A percentile compares a stretch with the other conserved stretches of the same genome.
These are phyloP conservation scores for Tachina grossa DNA, from an alignment of 2,888 invertebrate species.

Conservation along the genomic window DNA sequence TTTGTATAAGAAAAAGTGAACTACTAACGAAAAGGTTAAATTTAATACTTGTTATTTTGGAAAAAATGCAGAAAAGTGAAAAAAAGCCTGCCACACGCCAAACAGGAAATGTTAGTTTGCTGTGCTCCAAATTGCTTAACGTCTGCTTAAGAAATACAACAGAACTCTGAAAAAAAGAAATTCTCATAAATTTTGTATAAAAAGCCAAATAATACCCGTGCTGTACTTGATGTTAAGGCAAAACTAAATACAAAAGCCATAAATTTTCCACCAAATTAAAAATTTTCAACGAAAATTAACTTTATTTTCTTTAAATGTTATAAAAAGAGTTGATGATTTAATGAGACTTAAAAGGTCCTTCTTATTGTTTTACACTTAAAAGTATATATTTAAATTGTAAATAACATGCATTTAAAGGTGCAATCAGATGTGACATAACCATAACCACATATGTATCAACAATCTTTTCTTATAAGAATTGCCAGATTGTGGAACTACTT, in stretches of 20 bases:
- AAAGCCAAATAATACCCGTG: conserved; percentile 5
- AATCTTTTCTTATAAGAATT: too few species aligned
- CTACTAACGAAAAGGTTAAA: conserved; percentile 65
- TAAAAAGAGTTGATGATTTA: conserved; percentile 52
- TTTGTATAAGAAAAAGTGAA: conserved; percentile 19
- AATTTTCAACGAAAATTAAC: conserved; percentile 41
- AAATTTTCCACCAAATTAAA: conserved; percentile 56
- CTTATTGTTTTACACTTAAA: conserved; percentile 18
- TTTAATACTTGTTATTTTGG: conserved; percentile 62
- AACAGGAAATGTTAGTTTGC: conserved; percentile 68
- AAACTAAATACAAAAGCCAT: conserved; percentile 55
- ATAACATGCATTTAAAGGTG: neutral
- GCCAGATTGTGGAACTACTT: too few species aligned
- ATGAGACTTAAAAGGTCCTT: conserved; percentile 43
- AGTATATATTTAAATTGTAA: neutral
- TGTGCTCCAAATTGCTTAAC: conserved; percentile 52
- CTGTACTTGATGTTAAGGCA: conserved; percentile 50
- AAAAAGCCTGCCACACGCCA: conserved; percentile 54
- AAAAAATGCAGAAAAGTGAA: neutral
- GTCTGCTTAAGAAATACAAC: conserved; percentile 32
- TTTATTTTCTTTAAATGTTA: conserved; percentile 33
- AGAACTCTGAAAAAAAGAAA: conserved; percentile 14
- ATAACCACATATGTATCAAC: too few species aligned
- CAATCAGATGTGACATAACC: too few species aligned
- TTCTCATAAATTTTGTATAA: conserved; percentile 57